phyloP scores from a whole-genome alignment of 2,113 vertebrate species.

The Xiphias gladius region DNA sequence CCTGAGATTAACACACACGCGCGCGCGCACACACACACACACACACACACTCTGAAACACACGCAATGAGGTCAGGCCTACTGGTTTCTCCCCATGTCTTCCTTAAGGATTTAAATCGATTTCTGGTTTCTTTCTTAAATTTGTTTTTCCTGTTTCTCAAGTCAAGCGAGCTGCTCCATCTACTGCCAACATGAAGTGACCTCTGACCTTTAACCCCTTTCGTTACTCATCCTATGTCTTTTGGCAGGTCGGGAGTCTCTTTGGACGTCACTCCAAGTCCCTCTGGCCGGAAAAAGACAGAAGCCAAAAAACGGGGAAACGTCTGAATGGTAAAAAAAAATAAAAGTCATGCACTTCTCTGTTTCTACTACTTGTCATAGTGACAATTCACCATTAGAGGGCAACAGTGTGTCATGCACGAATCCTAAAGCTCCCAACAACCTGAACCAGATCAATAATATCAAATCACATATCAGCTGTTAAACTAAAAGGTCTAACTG shows the following conservation, averaged over 20 bases:
- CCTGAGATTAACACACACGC: constrained; percentile 14
- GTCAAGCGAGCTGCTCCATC: background rate
- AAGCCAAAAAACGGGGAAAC: background rate
- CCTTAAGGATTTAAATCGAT: background rate
- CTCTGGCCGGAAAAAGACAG: background rate
- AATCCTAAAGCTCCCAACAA: background rate
- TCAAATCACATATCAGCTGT: background rate
- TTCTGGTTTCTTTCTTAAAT: background rate
- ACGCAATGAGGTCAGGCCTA: background rate
- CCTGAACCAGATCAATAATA: background rate
- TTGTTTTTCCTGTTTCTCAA: background rate
- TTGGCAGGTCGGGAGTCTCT: background rate
- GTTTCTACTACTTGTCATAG: background rate
- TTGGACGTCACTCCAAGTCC: background rate
- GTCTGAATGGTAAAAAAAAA: too few relatives aligned
- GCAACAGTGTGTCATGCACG: background rate
- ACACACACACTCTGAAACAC: background rate
- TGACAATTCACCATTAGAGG: background rate
- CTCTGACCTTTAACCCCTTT: constrained; percentile 17
- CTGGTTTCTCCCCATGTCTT: background rate
- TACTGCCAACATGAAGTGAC: background rate
- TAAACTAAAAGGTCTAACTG: background rate
- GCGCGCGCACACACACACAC: constrained; percentile 14
- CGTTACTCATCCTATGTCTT: background rate
- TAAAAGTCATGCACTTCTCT: background rate